These are phyloP conservation scores for Heliothis virescens DNA, from an alignment of 1,140 invertebrate genomes.

Conservation along the genomic window DNA sequence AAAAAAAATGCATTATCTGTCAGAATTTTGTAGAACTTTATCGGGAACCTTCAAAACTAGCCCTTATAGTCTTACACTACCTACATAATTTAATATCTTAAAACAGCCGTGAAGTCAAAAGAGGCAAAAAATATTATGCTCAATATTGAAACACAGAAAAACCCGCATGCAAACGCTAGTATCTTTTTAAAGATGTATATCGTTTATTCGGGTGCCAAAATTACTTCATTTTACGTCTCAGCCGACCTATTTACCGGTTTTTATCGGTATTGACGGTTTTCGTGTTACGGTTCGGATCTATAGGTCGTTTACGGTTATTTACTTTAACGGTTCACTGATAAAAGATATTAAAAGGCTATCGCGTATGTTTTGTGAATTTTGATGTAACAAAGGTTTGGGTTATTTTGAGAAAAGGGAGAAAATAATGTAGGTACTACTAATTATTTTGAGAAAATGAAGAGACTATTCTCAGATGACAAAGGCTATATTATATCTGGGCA, in stretches of 20 bases:
- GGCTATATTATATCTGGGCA: too few relatives aligned
- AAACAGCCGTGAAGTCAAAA: too few relatives aligned
- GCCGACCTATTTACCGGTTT: neutral
- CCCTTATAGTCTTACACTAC: too few relatives aligned
- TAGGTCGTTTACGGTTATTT: neutral
- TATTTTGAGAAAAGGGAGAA: neutral
- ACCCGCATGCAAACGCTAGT: neutral
- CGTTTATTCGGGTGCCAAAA: neutral
- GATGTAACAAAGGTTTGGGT: neutral
- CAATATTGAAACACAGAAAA: too few relatives aligned
- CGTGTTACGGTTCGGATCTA: neutral
- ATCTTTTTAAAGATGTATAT: neutral
- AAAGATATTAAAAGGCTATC: neutral
- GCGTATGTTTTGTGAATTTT: conserved; percentile 4
- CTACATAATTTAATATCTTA: too few relatives aligned
- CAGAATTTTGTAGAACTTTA: too few relatives aligned
- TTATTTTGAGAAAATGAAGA: too few relatives aligned
- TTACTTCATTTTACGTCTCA: conserved; percentile 9
- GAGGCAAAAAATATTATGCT: too few relatives aligned
- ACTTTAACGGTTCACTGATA: conserved; percentile 4
- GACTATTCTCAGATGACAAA: too few relatives aligned
- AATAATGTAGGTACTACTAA: too few relatives aligned
- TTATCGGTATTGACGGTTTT: neutral
- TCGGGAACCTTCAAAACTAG: too few relatives aligned
- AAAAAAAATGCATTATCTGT: too few relatives aligned